Percentiles rank a stretch among this genome's conserved stretches.
Evolutionary conservation across 2,797 vertebrate genomes (phyloP).

Genomic region (Periparus ater): DNA sequence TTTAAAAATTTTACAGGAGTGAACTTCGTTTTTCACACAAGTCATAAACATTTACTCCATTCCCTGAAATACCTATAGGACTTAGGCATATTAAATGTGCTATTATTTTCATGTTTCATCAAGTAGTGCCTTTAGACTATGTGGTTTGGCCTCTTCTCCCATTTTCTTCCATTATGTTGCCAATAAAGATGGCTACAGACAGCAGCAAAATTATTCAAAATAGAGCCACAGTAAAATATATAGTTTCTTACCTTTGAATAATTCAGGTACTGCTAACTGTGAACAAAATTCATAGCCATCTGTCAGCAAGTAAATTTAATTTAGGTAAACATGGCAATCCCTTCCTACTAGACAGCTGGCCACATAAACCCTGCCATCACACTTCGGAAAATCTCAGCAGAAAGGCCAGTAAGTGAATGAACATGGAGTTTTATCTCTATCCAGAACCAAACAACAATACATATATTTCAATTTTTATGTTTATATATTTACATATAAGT

Average conservation of each 20-base stretch:
- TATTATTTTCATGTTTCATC: neutral
- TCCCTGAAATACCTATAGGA: neutral
- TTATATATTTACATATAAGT: neutral
- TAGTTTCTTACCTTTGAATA: conserved; percentile 14
- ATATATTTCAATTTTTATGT: neutral
- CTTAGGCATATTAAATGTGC: neutral
- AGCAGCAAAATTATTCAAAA: neutral
- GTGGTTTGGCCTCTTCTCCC: neutral
- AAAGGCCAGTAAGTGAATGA: neutral
- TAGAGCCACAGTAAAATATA: neutral
- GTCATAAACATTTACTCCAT: neutral
- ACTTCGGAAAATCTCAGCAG: neutral
- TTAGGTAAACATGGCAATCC: neutral
- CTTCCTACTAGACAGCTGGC: conserved; percentile 6
- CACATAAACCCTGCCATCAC: neutral
- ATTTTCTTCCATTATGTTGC: neutral
- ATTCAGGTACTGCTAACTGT: neutral
- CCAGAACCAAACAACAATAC: neutral
- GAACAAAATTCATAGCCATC: conserved; percentile 8
- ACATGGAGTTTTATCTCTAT: neutral
- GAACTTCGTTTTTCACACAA: too few relatives aligned
- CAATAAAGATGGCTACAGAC: neutral
- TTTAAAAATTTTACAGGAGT: too few relatives aligned
- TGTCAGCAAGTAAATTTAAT: conserved; percentile 19
- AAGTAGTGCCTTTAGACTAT: neutral